Evolutionary conservation across 2,888 invertebrate genomes (phyloP).

Genomic region (Eupithecia exiguata): DNA sequence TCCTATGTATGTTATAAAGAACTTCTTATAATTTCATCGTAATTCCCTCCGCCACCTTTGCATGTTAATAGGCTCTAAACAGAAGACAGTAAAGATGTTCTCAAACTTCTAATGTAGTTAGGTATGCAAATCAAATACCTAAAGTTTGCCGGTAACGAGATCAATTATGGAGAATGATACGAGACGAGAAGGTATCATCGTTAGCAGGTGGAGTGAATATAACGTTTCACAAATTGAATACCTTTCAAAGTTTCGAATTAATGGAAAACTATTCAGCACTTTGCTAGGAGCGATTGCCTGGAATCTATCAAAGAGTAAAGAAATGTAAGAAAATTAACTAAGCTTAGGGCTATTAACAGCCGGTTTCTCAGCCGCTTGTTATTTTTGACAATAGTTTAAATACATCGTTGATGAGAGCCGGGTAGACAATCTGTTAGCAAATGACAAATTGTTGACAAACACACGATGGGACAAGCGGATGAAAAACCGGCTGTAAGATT

Average conservation of each 20-base stretch:
- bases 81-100: conserved; percentile 42
- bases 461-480: no score
- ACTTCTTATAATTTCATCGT: not conserved
- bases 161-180: conserved; percentile 55
- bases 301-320: not conserved
- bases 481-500: no score
- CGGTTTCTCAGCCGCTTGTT: no score
- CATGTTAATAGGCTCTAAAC: conserved; percentile 17
- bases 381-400: no score
- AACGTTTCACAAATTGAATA: conserved; percentile 29
- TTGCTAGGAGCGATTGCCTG: not conserved
- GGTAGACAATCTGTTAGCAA: no score
- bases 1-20: not conserved
- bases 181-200: conserved; percentile 39
- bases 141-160: conserved; percentile 52
- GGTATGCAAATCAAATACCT: conserved; percentile 61
- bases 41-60: conserved; percentile 12
- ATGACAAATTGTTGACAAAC: no score
- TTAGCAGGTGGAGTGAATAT: conserved; percentile 42
- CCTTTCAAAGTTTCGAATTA: conserved; percentile 19
- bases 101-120: conserved; percentile 54
- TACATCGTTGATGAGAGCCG: no score
- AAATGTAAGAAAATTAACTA: not conserved
- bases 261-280: conserved; percentile 7
- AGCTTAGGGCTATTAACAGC: not conserved